Conservation (phyloP, 2,797 vertebrate species). For the Dendrocincla tyrannina region DNA sequence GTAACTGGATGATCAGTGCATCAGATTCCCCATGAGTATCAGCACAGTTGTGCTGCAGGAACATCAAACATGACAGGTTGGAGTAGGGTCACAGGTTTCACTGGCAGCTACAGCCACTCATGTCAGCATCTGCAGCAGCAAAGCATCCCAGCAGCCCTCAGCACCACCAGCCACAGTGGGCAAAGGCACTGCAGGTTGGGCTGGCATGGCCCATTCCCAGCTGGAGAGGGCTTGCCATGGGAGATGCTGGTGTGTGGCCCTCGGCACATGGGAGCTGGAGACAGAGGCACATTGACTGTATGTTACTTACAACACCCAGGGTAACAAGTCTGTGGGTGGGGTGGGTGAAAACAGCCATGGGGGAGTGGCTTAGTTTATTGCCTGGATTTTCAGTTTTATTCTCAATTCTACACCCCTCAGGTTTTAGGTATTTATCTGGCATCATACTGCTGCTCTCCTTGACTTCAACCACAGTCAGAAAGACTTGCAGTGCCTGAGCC, state of each 20-base stretch:
- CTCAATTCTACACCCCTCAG: background rate
- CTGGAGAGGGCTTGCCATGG: accelerated
- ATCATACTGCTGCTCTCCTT: background rate
- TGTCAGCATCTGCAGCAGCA: background rate
- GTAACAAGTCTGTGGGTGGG: background rate
- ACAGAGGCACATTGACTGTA: background rate
- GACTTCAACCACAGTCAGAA: background rate
- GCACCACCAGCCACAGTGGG: accelerated
- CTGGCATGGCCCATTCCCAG: too few relatives aligned
- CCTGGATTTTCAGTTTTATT: background rate
- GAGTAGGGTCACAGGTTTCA: background rate
- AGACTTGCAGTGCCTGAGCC: background rate
- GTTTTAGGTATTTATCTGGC: background rate
- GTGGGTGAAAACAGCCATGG: background rate
- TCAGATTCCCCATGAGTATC: background rate
- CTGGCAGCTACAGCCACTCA: background rate
- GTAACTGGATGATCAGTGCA: too few relatives aligned
- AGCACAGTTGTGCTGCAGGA: background rate
- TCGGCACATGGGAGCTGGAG: background rate
- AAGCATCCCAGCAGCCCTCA: background rate
- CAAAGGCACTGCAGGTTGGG: background rate
- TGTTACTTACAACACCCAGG: background rate
- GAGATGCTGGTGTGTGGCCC: background rate
- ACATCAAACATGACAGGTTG: background rate
- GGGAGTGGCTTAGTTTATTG: background rate